A percentile compares a stretch with the other conserved stretches of the same genome.
phyloP scores from a whole-genome alignment of 2,797 vertebrate species.

The Harpagifer antarcticus region DNA sequence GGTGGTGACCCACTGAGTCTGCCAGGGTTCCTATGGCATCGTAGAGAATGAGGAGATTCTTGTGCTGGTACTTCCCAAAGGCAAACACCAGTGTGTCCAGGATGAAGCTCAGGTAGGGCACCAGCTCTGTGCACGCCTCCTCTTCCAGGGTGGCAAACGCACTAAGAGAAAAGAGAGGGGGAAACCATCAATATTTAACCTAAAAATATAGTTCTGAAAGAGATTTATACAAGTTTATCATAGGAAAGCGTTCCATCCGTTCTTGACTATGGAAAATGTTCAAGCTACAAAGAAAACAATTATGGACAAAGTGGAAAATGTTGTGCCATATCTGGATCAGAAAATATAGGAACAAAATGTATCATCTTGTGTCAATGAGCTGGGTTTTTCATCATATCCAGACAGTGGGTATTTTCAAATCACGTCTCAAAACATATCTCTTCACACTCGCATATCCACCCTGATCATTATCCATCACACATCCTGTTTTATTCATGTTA shows the following conservation, averaged over 20 bases:
- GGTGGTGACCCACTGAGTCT: constrained; percentile 96
- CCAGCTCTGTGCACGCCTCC: constrained; percentile 95
- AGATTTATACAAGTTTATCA: not conserved
- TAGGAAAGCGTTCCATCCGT: not conserved
- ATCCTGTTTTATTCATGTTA: too few relatives aligned
- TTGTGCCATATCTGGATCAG: constrained; percentile 50
- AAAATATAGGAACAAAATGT: constrained; percentile 74
- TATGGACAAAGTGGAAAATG: too few relatives aligned
- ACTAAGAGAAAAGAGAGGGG: constrained; percentile 70
- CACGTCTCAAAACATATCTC: too few relatives aligned
- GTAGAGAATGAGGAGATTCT: constrained; percentile 96
- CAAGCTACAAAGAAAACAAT: too few relatives aligned
- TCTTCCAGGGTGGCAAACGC: constrained; percentile 96
- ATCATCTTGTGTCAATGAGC: constrained; percentile 68
- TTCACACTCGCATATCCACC: too few relatives aligned
- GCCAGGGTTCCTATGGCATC: constrained; percentile 96
- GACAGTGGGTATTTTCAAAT: too few relatives aligned
- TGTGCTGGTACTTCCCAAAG: constrained; percentile 97
- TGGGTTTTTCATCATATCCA: constrained; percentile 69
- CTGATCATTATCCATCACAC: too few relatives aligned
- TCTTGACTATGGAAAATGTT: not conserved
- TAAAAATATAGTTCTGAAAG: not conserved
- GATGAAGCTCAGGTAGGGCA: constrained; percentile 96
- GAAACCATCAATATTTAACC: not conserved
- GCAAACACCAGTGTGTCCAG: constrained; percentile 96